Percentiles rank a stretch among this genome's conserved stretches.
Evolutionary conservation across 1,140 invertebrate genomes (phyloP).

Genomic region (Aphaenogaster floridana): DNA sequence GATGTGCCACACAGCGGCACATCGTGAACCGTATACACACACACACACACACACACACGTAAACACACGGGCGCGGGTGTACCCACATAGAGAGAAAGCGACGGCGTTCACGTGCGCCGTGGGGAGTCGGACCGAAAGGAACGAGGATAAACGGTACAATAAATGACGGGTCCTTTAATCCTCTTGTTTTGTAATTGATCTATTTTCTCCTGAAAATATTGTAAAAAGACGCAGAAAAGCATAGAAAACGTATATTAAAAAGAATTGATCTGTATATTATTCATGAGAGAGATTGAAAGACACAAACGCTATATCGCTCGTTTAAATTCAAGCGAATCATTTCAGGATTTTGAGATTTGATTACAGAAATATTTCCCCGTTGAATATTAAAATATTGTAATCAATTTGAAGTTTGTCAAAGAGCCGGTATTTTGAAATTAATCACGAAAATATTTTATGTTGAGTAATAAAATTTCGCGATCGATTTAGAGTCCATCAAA

Average conservation of each 20-base stretch:
- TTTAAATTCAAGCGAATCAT: neutral
- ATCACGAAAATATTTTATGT: slow-evolving; percentile 7
- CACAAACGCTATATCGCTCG: neutral
- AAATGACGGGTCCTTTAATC: slow-evolving; percentile 35
- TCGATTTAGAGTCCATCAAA: neutral
- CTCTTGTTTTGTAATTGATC: slow-evolving; percentile 22
- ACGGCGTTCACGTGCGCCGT: slow-evolving; percentile 25
- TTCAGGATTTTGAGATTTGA: slow-evolving; percentile 8
- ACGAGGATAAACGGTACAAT: slow-evolving; percentile 50
- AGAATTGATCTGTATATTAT: neutral
- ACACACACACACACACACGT: neutral
- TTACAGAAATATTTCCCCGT: neutral
- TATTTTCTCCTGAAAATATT: neutral
- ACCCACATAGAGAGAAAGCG: slow-evolving; percentile 11
- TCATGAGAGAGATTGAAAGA: neutral
- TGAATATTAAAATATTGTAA: slow-evolving; percentile 16
- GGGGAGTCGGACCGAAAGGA: slow-evolving; percentile 57
- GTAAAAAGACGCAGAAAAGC: neutral
- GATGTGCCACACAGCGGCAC: slow-evolving; percentile 43
- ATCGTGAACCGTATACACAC: neutral
- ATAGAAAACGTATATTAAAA: neutral
- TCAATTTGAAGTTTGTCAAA: neutral
- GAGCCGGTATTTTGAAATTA: slow-evolving; percentile 13
- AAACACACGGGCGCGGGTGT: neutral
- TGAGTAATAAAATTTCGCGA: neutral